Base-by-base conservation (phyloP, 2,888 invertebrate genomes). In the Marasmarcha lunaedactyla region DNA sequence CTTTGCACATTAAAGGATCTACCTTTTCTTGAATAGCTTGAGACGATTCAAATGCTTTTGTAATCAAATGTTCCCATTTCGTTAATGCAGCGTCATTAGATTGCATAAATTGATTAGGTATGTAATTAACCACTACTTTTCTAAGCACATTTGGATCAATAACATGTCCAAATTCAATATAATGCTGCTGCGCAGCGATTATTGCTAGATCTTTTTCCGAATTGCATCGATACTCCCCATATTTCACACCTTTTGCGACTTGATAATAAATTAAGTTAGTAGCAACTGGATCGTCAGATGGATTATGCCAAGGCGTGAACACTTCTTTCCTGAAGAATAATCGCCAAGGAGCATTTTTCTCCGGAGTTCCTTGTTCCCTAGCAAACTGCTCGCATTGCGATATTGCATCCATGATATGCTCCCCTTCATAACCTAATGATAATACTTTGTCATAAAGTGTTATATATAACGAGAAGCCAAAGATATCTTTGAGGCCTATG, bases 351-450 rank as follows among this genome's bases (percentile, higher is more conserved):
- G 94, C 94, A 57, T 88, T 91, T 51, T 91, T 86, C 64, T 96
- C 95, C 41, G 90, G 88, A 1, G 90, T 88, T 0, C 95, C 94
- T 63, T 93, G 91, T 68, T 96, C 96, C 71, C 92, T 95, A 15
- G 95, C 92, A 66, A 94, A 96, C 64, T 97, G 97, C 66, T 98
- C 97, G 68, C 97, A 97, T 66, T 96, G 95, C 0, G 95, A 95
- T 55, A 98, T 92, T 1, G 97, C 97, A 72, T 98, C 97, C 91
- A 97, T 92, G 0, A 98, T 91, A 62, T 97, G 96, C 67, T 97
- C 96, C 12, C 88, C 88, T 45, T 93, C 95, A 65, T 91, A 92
- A 26, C 96, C 96, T 42, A 97, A 70, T 0, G 95, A 95, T 51
- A 95, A 88, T 1, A 94, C 91, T 86, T 96, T 97, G 59, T 97